Base-by-base conservation (phyloP, 2,797 vertebrate species). In the Choloepus didactylus region DNA sequence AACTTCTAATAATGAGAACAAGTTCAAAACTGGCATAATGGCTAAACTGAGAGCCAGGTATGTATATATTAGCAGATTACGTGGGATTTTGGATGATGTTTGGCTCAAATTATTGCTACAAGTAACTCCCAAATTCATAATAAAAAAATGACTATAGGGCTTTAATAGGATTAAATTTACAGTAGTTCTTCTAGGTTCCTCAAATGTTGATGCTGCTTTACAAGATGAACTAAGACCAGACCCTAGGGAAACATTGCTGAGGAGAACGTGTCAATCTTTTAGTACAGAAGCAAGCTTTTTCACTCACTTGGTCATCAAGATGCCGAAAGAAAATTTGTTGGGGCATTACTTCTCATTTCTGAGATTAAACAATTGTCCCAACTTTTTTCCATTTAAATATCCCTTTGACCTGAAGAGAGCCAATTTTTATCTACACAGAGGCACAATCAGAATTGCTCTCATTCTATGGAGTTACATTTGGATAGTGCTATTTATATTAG, bases 41-140 rank as follows among this genome's bases (percentile, higher is more conserved):
- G 38, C 44, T 51, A 25, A 62, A 49, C 35, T 35, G 64, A 81
- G 38, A 75, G 25, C 18, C 64, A 70, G 56, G 41, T 35, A 35
- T n/a, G 87, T 60, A 79, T 64, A 91, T 87, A 95, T 96, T 86
- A 93, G 87, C 3, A 76, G 25, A 93, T 92, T 96, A 90, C 82
- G 59, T 25, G 81, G 90, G 81, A 2, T 85, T 97, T 94, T 0
- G 44, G 85, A 80, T 73, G 76, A 38, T 86, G 73, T 46, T 96
- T 97, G 96, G 96, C 97, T 97, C 92, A 96, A 96, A 95, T 85
- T 67, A 72, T 83, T 73, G 70, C 87, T 92, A 69, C 97, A 96
- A 97, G 95, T 97, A 95, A 97, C 76, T 93, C 85, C 79, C 96
- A 87, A 64, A 88, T 95, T 91, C 66, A 95, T 92, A 77, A 62